These are phyloP conservation scores for Danio jaintianensis DNA, from an alignment of 2,797 vertebrate species.

Conservation along the genomic window DNA sequence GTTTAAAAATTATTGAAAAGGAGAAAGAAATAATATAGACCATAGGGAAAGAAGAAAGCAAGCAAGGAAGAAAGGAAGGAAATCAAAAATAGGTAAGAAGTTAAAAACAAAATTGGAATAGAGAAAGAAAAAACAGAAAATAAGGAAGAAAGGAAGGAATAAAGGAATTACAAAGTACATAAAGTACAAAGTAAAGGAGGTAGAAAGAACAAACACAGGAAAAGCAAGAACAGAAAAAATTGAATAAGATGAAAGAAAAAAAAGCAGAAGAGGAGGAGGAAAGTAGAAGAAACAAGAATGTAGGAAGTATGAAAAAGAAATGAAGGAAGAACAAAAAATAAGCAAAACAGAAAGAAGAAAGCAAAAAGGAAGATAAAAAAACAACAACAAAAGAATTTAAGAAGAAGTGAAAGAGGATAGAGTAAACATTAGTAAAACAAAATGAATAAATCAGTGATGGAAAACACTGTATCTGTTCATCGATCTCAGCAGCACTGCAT, in stretches of 20 bases:
- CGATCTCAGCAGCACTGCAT: neutral
- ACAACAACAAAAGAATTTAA: neutral
- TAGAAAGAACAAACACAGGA: neutral
- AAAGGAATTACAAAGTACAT: neutral
- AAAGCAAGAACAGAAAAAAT: too few relatives aligned
- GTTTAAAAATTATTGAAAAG: too few relatives aligned
- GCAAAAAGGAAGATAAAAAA: neutral
- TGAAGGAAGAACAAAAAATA: too few relatives aligned
- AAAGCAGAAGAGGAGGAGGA: neutral
- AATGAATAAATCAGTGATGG: too few relatives aligned
- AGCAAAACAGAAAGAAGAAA: too few relatives aligned
- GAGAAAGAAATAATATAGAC: too few relatives aligned
- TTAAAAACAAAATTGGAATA: neutral
- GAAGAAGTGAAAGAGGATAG: neutral
- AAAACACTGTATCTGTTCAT: neutral
- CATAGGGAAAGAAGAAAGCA: too few relatives aligned
- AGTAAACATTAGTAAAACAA: too few relatives aligned
- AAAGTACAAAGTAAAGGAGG: neutral
- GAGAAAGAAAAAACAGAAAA: neutral
- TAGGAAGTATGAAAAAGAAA: neutral
- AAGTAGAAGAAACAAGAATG: neutral
- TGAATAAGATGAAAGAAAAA: neutral
- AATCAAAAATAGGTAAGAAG: neutral
- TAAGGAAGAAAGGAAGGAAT: accelerated
- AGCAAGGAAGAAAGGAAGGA: neutral